Percentiles rank a stretch among this genome's conserved stretches.
phyloP scores from a whole-genome alignment of 2,113 vertebrate genomes.

The Camelus dromedarius region DNA sequence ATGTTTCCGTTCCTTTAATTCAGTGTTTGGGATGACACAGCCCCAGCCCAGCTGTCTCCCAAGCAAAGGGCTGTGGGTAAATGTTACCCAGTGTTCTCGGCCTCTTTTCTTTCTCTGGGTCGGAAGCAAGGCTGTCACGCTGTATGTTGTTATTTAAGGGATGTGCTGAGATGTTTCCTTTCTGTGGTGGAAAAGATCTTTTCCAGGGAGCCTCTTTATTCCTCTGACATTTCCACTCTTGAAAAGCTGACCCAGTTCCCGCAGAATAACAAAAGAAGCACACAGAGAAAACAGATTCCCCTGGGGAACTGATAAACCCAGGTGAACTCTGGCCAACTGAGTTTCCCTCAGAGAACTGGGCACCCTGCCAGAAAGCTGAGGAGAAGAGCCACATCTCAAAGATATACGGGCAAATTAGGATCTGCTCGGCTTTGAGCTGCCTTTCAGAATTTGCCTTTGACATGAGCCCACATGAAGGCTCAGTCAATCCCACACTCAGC shows the following conservation, averaged over 20 bases:
- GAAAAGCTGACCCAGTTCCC: constrained; percentile 89
- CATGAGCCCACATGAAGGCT: not conserved
- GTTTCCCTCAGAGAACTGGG: constrained; percentile 72
- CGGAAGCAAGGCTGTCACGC: constrained; percentile 75
- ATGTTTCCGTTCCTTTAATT: constrained; percentile 89
- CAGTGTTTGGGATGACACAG: constrained; percentile 84
- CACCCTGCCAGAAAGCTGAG: constrained; percentile 53
- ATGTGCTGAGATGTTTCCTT: constrained; percentile 86
- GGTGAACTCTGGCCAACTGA: constrained; percentile 84
- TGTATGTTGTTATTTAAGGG: constrained; percentile 81
- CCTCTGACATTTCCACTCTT: constrained; percentile 85
- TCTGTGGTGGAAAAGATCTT: constrained; percentile 84
- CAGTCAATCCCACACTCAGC: not conserved
- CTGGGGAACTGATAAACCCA: constrained; percentile 86
- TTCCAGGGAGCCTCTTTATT: constrained; percentile 80
- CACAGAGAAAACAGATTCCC: constrained; percentile 81
- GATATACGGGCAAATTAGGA: constrained; percentile 48
- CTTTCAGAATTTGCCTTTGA: constrained; percentile 64
- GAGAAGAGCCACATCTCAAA: constrained; percentile 50
- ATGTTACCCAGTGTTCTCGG: constrained; percentile 86
- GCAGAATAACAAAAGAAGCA: constrained; percentile 85
- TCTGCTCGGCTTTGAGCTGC: constrained; percentile 1
- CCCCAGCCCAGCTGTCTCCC: constrained; percentile 88
- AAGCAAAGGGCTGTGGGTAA: constrained; percentile 82
- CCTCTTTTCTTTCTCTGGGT: constrained; percentile 85